phyloP scores from a whole-genome alignment of 2,797 vertebrate species.

The Poecilia picta region DNA sequence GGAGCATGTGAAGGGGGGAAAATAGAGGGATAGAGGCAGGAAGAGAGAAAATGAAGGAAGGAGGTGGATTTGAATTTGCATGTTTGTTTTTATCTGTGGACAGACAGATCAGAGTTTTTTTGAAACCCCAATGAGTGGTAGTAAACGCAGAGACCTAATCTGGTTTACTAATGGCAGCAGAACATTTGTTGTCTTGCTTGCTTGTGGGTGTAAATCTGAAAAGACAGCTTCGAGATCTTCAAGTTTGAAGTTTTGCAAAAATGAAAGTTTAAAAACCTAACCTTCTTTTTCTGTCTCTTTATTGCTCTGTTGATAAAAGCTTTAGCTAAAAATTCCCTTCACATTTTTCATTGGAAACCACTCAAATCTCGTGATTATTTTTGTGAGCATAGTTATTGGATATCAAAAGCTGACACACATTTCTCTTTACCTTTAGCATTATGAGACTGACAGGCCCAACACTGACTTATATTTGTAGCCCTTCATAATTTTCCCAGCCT shows the following conservation, averaged over 20 bases:
- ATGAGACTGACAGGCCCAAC: too few species aligned
- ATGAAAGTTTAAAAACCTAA: neutral
- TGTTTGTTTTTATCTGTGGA: slow-evolving; percentile 8
- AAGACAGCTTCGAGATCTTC: slow-evolving; percentile 5
- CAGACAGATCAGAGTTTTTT: slow-evolving; percentile 46
- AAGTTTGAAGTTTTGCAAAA: neutral
- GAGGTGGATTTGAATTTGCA: slow-evolving; percentile 15
- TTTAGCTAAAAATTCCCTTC: neutral
- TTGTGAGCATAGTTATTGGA: too few species aligned
- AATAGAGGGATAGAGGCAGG: slow-evolving; percentile 41
- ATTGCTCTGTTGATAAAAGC: neutral
- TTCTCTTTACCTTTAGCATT: too few species aligned
- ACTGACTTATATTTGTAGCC: too few species aligned
- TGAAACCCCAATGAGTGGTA: slow-evolving; percentile 53
- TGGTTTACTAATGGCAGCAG: slow-evolving; percentile 14
- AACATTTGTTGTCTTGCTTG: slow-evolving; percentile 25
- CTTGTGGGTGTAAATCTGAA: slow-evolving; percentile 23
- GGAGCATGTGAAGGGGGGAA: slow-evolving; percentile 42
- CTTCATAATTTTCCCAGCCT: too few species aligned
- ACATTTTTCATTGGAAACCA: neutral
- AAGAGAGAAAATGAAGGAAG: slow-evolving; percentile 46
- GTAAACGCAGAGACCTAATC: slow-evolving; percentile 47
- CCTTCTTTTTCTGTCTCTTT: slow-evolving; percentile 11
- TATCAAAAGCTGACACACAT: too few species aligned
- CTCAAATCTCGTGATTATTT: neutral